Conservation (phyloP, 2,888 invertebrate species). For the Limenitis camilla region DNA sequence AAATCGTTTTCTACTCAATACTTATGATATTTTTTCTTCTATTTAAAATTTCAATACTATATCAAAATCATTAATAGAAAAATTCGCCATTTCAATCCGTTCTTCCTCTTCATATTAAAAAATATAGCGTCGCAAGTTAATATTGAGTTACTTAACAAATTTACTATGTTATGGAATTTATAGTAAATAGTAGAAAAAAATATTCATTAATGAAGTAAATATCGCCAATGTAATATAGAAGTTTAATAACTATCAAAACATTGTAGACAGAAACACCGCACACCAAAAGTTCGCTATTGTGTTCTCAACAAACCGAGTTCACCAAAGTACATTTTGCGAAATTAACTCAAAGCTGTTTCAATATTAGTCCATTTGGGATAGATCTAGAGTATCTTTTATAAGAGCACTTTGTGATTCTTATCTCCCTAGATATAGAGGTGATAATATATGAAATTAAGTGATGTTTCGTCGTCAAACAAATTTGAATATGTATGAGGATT, state of each 20-base stretch:
- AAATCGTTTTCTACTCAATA: too few species aligned
- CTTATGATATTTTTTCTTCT: too few species aligned
- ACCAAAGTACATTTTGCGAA: constrained; percentile 23
- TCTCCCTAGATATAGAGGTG: constrained; percentile 9
- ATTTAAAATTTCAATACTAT: too few species aligned
- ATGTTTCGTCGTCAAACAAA: constrained; percentile 26
- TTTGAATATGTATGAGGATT: constrained; percentile 60
- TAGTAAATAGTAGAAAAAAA: neutral
- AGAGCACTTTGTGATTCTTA: constrained; percentile 7
- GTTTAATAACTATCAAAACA: constrained; percentile 15
- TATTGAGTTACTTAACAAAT: too few species aligned
- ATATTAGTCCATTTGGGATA: constrained; percentile 14
- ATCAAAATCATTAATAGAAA: too few species aligned
- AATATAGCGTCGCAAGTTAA: too few species aligned
- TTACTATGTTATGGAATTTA: neutral
- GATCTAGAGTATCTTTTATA: neutral
- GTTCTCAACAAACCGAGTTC: constrained; percentile 11
- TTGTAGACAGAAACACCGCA: constrained; percentile 15
- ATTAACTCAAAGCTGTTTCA: constrained; percentile 27
- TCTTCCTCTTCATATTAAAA: too few species aligned
- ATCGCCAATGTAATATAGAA: neutral
- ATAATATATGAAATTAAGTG: constrained; percentile 16
- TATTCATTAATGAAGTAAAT: neutral
- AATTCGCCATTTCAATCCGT: too few species aligned
- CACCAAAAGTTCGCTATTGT: constrained; percentile 17